These are phyloP conservation scores for Tychaedon coryphoeus DNA, from an alignment of 2,113 vertebrate genomes.

Conservation along the genomic window DNA sequence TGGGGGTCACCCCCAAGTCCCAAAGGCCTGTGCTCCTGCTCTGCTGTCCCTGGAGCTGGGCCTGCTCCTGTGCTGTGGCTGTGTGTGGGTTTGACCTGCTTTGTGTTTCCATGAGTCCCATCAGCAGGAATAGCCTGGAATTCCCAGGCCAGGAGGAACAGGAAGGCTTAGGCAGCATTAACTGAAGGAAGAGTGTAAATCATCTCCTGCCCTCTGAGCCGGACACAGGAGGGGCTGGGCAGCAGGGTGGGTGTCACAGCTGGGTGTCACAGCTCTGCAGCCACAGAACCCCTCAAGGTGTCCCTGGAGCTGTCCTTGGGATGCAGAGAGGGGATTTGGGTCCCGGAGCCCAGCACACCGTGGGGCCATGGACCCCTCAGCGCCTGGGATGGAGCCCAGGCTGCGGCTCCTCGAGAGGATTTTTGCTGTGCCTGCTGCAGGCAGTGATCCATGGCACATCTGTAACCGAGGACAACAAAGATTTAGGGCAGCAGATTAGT, in stretches of 20 bases:
- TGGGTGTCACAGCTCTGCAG: not conserved
- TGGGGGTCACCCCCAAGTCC: not conserved
- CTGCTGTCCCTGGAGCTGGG: fast-evolving
- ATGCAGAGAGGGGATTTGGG: fast-evolving
- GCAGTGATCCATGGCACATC: not conserved
- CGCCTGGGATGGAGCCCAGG: fast-evolving
- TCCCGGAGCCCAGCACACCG: fast-evolving
- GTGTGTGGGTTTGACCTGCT: not conserved
- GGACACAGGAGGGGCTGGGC: not conserved
- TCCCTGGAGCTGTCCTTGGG: not conserved
- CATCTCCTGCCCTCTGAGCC: not conserved
- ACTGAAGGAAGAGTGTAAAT: not conserved
- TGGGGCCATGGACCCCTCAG: fast-evolving
- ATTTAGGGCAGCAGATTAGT: conserved; percentile 39
- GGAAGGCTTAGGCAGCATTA: not conserved
- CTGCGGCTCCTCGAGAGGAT: fast-evolving
- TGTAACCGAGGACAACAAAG: not conserved
- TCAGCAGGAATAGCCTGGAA: fast-evolving
- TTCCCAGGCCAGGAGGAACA: not conserved
- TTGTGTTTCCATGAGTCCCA: not conserved
- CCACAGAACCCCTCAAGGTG: not conserved
- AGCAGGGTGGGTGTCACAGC: not conserved
- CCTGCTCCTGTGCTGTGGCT: not conserved
- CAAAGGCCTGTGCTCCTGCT: not conserved
- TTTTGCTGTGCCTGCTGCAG: not conserved